Conservation (phyloP, 2,113 vertebrate species). For the Condylura cristata region DNA sequence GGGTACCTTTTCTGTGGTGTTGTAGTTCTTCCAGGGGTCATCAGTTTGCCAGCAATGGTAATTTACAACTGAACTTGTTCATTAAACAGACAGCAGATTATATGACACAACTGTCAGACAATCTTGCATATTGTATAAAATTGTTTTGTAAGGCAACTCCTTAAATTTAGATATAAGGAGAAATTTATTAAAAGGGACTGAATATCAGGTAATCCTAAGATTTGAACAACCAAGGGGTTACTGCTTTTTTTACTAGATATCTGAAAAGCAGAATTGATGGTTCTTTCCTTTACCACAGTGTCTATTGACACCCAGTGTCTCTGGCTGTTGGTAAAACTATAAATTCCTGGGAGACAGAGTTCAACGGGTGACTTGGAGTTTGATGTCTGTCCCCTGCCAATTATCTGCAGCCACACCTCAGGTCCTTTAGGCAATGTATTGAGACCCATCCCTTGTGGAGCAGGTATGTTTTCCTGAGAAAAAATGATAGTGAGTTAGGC, state of each 20-base stretch:
- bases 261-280: not conserved
- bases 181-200: not conserved
- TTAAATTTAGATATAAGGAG: not conserved
- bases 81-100: not conserved
- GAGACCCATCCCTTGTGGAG: not conserved
- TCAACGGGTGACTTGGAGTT: not conserved
- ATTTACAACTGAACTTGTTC: not conserved
- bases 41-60: not conserved
- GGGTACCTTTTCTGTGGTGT: not conserved
- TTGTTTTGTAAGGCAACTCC: not conserved
- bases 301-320: not conserved
- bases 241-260: too few relatives aligned
- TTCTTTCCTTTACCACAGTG: not conserved
- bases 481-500: not conserved
- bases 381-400: not conserved
- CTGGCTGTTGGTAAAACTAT: not conserved
- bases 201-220: not conserved
- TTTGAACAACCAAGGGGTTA: not conserved
- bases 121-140: not conserved
- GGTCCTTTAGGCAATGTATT: not conserved
- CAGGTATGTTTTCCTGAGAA: not conserved
- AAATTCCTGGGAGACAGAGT: not conserved
- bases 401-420: not conserved
- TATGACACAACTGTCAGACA: not conserved
- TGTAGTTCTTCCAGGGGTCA: not conserved